Base-by-base conservation (phyloP, 2,888 invertebrate genomes). In the Phalera bucephala region DNA sequence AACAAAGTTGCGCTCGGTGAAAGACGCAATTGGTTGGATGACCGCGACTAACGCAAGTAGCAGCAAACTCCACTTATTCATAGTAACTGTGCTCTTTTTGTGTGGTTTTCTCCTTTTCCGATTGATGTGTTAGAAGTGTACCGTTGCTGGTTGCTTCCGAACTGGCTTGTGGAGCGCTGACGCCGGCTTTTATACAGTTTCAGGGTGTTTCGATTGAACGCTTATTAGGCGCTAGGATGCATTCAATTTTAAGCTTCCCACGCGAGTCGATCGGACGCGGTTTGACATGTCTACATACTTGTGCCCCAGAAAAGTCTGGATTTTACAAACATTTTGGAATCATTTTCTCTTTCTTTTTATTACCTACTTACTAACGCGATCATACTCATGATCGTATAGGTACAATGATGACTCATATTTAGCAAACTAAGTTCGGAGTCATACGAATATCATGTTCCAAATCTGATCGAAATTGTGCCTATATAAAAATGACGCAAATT, bases 51-150 rank as follows among this genome's bases (percentile, higher is more conserved):
- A 71, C 69, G 81, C 79, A 69, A 86, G 70, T 49, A 89, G 70
- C 52, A 82, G 73, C 63, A 87, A 81, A 83, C 78, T 73, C 86
- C 87, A 85, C 76, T 80, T 81, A 87, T 87, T 73, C 89, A 89
- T 89, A 87, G 80, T 88, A 74, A 82, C 82, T 65, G 77, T 67
- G 69, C 68, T 62, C 56, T 50, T 46, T 61, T 56, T 62, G 44
- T 40, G 36, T 37, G 39, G 42, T 40, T 60, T 55, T 67, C 60
- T 69, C 60, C 52, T 64, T 46, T 68, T 51, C 60, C 60, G 59
- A 61, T 50, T 59, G 52, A 57, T 42, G 41, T 61, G 60, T 66
- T 65, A 70, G 67, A 70, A 76, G 78, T 69, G 44, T 49, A 65
- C 74, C 71, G 64, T 51, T 51, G 77, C 66, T 70, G 67, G 76